A percentile compares a stretch with the other conserved stretches of the same genome.
Conservation (phyloP, 2,888 invertebrate species). For the Chrysopilus asiliformis region DNA sequence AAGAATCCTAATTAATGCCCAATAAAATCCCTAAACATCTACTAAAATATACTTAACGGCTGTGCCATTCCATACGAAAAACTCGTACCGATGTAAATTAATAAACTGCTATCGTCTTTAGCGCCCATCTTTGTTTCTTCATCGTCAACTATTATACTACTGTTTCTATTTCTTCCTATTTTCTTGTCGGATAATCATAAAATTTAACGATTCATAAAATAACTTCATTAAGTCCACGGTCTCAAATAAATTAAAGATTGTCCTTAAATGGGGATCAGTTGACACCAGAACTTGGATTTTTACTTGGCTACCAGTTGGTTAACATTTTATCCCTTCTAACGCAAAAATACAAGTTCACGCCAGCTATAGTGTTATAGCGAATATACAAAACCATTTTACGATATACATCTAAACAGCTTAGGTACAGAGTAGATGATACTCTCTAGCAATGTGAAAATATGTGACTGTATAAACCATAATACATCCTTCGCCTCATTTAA, state of each 20-base stretch:
- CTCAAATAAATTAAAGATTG: slow-evolving; percentile 11
- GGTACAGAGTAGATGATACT: no score
- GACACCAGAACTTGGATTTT: no score
- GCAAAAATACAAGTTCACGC: no score
- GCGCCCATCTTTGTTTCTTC: not conserved
- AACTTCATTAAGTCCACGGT: slow-evolving; percentile 11
- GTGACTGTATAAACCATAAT: no score
- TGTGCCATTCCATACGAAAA: not conserved
- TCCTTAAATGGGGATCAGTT: no score
- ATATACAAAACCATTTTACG: no score
- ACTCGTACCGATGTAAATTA: slow-evolving; percentile 5
- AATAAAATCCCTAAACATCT: slow-evolving; percentile 5
- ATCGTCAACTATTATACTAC: not conserved
- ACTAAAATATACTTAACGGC: not conserved
- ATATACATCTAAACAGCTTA: no score
- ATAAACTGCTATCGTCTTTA: slow-evolving; percentile 4
- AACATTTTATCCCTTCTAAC: no score
- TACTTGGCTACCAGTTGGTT: no score
- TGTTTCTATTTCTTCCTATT: slow-evolving; percentile 1
- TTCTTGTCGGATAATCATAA: slow-evolving; percentile 12
- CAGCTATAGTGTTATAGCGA: no score
- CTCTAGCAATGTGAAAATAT: no score
- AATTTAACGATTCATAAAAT: slow-evolving; percentile 15
- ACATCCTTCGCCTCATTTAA: no score
- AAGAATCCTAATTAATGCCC: slow-evolving; percentile 7